Percentiles rank a stretch among this genome's conserved stretches.
phyloP scores from a whole-genome alignment of 2,797 vertebrate genomes.

The Amblyopsis hoosieri region DNA sequence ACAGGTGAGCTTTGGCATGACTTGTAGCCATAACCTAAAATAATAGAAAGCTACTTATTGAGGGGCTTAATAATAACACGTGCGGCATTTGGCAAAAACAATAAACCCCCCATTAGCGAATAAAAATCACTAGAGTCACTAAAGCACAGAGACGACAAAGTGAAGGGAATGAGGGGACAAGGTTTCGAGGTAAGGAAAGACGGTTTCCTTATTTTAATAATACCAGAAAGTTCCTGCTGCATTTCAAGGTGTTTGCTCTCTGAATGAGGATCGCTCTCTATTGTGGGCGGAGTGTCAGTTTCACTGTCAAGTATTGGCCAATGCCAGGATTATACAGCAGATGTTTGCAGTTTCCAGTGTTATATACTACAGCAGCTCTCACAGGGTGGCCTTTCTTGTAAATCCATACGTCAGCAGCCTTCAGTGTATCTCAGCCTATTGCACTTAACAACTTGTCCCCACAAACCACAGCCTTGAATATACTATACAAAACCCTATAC shows the following conservation, averaged over 20 bases:
- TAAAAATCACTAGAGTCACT: slow-evolving; percentile 88
- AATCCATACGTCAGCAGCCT: slow-evolving; percentile 33
- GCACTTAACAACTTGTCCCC: slow-evolving; percentile 29
- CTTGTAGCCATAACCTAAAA: slow-evolving; percentile 71
- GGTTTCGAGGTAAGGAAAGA: slow-evolving; percentile 7
- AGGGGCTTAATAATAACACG: slow-evolving; percentile 76
- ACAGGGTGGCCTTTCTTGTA: slow-evolving; percentile 27
- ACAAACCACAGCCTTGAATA: slow-evolving; percentile 30
- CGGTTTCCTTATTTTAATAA: slow-evolving; percentile 38
- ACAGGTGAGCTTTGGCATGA: slow-evolving; percentile 76
- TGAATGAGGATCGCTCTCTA: slow-evolving; percentile 28
- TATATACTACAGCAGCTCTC: slow-evolving; percentile 43
- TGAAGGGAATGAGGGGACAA: slow-evolving; percentile 43
- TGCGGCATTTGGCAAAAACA: slow-evolving; percentile 88
- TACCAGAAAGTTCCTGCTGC: slow-evolving; percentile 53
- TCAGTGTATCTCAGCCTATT: slow-evolving; percentile 31
- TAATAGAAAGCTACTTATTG: slow-evolving; percentile 71
- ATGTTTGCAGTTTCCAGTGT: slow-evolving; percentile 32
- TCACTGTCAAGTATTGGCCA: slow-evolving; percentile 32
- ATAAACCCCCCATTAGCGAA: slow-evolving; percentile 84
- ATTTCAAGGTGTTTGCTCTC: slow-evolving; percentile 46
- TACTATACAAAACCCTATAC: slow-evolving; percentile 57
- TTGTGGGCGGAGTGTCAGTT: slow-evolving; percentile 28
- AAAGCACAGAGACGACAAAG: slow-evolving; percentile 84
- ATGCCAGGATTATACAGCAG: slow-evolving; percentile 40